Percentiles rank a stretch among this genome's conserved stretches.
These are phyloP conservation scores for Lepus americanus DNA, from an alignment of 2,113 vertebrate genomes.

Conservation along the genomic window DNA sequence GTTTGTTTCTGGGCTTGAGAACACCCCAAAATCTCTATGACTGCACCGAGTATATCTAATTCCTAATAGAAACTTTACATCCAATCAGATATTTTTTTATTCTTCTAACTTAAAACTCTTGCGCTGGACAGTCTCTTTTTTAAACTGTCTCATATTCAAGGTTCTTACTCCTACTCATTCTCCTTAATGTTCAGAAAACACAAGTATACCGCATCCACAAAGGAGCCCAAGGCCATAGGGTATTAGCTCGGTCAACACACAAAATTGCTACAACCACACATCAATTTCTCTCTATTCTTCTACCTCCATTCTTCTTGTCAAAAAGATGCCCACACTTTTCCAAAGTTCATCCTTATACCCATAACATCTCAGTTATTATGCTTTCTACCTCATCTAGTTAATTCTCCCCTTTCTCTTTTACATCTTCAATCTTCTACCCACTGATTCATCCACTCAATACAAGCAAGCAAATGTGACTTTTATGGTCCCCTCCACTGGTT, in stretches of 20 bases:
- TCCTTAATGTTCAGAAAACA: not conserved
- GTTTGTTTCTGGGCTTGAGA: not conserved
- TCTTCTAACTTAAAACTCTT: conserved; percentile 1
- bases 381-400: not conserved
- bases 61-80: not conserved
- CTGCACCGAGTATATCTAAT: not conserved
- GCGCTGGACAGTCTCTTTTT: not conserved
- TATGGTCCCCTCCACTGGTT: not conserved
- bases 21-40: not conserved
- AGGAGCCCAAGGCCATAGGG: not conserved
- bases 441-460: not conserved
- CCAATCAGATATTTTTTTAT: not conserved
- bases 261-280: not conserved
- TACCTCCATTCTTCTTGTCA: not conserved
- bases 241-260: not conserved
- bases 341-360: not conserved
- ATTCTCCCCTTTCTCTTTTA: not conserved
- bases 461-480: not conserved
- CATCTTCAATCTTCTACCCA: not conserved
- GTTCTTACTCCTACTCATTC: not conserved
- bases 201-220: not conserved
- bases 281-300: not conserved
- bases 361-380: not conserved
- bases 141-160: not conserved
- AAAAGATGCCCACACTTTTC: not conserved